These are phyloP conservation scores for Metalampra italica DNA, from an alignment of 2,888 invertebrate genomes.

Conservation along the genomic window DNA sequence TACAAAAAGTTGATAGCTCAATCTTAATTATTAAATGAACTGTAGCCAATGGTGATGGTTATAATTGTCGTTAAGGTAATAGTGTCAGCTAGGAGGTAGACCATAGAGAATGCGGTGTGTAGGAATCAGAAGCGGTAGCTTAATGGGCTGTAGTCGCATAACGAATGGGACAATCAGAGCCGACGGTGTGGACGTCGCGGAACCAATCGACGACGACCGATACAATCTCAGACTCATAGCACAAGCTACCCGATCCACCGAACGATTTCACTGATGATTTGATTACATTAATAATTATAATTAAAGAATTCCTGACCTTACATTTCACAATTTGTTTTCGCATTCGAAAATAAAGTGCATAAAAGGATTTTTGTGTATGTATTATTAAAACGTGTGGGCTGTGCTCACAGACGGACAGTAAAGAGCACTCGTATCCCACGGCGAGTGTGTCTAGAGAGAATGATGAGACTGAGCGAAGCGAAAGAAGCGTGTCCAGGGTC, in stretches of 20 bases:
- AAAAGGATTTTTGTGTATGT: no score
- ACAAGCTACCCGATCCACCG: not conserved
- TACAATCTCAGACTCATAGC: constrained; percentile 14
- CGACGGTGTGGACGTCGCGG: constrained; percentile 36
- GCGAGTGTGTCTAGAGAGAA: no score
- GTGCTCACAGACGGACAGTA: no score
- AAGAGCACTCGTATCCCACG: no score
- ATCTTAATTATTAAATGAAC: constrained; percentile 53
- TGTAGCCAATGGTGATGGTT: constrained; percentile 53
- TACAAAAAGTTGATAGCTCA: constrained; percentile 12
- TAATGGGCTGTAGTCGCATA: constrained; percentile 63
- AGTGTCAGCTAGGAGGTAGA: constrained; percentile 48
- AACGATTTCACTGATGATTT: not conserved
- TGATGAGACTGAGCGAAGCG: no score
- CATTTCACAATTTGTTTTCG: no score
- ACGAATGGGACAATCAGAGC: constrained; percentile 56
- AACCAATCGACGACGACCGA: constrained; percentile 38
- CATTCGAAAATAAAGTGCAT: no score
- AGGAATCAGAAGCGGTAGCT: constrained; percentile 43
- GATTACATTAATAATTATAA: not conserved
- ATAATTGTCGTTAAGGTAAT: constrained; percentile 60
- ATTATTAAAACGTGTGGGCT: no score
- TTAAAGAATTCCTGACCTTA: not conserved
- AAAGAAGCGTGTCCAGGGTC: no score
- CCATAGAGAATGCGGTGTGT: constrained; percentile 57